These are phyloP conservation scores for Lepidochrysops patricia DNA, from an alignment of 2,888 invertebrate genomes.

Conservation along the genomic window DNA sequence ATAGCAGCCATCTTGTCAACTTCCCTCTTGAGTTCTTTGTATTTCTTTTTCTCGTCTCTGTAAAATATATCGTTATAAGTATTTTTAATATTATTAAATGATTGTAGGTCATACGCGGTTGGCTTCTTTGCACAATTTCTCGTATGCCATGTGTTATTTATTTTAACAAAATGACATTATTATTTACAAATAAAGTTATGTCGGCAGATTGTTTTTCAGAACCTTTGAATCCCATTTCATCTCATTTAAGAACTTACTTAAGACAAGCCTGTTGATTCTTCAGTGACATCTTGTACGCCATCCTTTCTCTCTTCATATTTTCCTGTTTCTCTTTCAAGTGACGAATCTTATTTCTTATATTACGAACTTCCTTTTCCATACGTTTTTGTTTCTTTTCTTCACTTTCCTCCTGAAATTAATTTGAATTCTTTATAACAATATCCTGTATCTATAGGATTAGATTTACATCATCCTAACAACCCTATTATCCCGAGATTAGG, in stretches of 20 bases:
- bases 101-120: too few species aligned
- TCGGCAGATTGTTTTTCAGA: too few species aligned
- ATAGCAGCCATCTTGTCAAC: slow-evolving; percentile 93
- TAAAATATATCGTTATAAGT: slow-evolving; percentile 19
- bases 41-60: slow-evolving; percentile 87
- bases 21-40: slow-evolving; percentile 87
- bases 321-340: slow-evolving; percentile 81
- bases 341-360: slow-evolving; percentile 79
- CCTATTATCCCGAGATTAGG: too few species aligned
- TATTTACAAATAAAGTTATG: too few species aligned
- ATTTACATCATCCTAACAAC: too few species aligned
- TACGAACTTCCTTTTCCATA: slow-evolving; percentile 76
- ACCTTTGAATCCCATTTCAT: too few species aligned
- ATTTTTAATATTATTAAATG: not conserved
- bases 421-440: not conserved
- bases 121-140: too few species aligned
- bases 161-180: too few species aligned
- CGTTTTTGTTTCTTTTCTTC: slow-evolving; percentile 77
- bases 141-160: too few species aligned
- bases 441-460: too few species aligned
- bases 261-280: slow-evolving; percentile 86
- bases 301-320: slow-evolving; percentile 86
- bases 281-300: slow-evolving; percentile 84
- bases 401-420: slow-evolving; percentile 63
- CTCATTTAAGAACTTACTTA: slow-evolving; percentile 65